These are phyloP conservation scores for Crotalus helleri DNA, from an alignment of 2,113 vertebrate genomes.

Conservation along the genomic window DNA sequence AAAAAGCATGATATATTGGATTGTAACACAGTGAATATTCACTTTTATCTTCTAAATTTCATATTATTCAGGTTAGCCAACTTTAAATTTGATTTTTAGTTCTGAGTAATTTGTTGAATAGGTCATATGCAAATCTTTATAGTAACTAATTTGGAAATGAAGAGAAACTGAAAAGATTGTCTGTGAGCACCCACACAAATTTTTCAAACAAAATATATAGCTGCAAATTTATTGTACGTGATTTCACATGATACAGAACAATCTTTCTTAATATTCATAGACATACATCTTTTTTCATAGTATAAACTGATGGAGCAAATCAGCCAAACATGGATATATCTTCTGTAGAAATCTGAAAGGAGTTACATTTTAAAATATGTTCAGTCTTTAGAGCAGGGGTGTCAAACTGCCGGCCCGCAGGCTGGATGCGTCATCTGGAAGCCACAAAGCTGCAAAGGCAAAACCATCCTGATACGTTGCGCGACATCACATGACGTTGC, in stretches of 20 bases:
- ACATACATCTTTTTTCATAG: slow-evolving; percentile 22
- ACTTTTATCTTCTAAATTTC: background rate
- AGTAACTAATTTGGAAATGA: background rate
- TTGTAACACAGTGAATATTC: background rate
- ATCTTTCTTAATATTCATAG: slow-evolving; percentile 28
- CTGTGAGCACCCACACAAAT: background rate
- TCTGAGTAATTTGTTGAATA: background rate
- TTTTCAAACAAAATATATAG: slow-evolving; percentile 27
- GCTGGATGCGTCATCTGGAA: too few species aligned
- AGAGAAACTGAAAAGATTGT: background rate
- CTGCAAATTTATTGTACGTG: slow-evolving; percentile 63
- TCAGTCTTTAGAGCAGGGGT: background rate
- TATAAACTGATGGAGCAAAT: background rate
- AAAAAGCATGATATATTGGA: background rate
- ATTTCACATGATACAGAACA: slow-evolving; percentile 42
- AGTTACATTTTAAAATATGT: background rate
- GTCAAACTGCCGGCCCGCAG: too few species aligned
- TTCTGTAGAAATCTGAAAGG: slow-evolving; percentile 55
- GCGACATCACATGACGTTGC: too few species aligned
- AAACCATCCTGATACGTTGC: too few species aligned
- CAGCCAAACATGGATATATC: slow-evolving; percentile 30
- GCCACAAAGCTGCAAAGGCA: too few species aligned
- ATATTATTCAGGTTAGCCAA: background rate
- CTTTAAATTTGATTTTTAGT: background rate
- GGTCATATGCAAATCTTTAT: background rate